Base-by-base conservation (phyloP, 2,113 vertebrate genomes). In the Prunella himalayana region DNA sequence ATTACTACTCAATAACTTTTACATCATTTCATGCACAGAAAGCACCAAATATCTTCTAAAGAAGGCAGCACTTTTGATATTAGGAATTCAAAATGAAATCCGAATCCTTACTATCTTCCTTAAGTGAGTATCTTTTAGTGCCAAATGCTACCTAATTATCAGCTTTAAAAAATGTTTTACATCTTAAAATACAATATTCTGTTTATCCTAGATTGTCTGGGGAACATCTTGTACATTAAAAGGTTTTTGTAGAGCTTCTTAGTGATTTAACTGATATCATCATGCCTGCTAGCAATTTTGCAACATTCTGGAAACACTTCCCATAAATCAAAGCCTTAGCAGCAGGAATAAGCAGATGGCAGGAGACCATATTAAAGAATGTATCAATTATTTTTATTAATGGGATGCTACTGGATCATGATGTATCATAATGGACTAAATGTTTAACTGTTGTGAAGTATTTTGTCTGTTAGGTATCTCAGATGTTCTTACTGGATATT, bases 271-370 rank as follows among this genome's bases (percentile, higher is more conserved):
- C 91, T 92, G 95, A 95, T 97, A 96, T 73, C 90, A 95, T 96
- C 94, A 85, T 97, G 97, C 97, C 97, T 98, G 76, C 97, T 97
- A 98, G 97, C 94, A 97, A 97, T 98, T 98, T 95, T 95, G 93
- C 82, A 98, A 94, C 93, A 97, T 98, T 97, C 95, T 97, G 94
- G 97, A 98, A 98, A 97, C 83, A 96, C 97, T 98, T 98, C 93
- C 86, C 87, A 96, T 97, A 97, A 97, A 98, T 98, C 97, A 98
- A 97, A 98, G 93, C 80, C 91, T 94, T 91, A 97, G 95, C 92
- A 97, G 93, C 93, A 97, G 95, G 95, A 92, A 97, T 92, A 98
- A 97, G 85, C 96, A 98, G 97, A 98, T 96, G 96, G 97, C 81
- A 97, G 83, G 95, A 97, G 95, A 97, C 77, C 53, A 45, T 97